Conservation (phyloP, 2,797 vertebrate species). For the Rhinogobio ventralis region DNA sequence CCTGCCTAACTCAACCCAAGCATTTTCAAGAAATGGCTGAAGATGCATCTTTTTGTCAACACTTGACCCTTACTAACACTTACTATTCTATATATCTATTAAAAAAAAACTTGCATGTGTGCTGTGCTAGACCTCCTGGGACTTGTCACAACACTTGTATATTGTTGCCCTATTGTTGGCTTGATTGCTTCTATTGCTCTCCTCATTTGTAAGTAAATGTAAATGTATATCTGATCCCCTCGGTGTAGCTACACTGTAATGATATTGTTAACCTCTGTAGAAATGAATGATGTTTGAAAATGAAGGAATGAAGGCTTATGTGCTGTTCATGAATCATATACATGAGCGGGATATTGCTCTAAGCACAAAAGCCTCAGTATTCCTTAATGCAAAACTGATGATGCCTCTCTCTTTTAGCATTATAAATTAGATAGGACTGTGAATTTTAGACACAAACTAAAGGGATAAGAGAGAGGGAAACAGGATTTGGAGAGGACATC, state of each 20-base stretch:
- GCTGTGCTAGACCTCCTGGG: neutral
- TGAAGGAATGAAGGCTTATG: neutral
- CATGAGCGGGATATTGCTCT: neutral
- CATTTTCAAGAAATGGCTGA: neutral
- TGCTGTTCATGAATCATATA: slow-evolving; percentile 25
- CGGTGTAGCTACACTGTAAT: neutral
- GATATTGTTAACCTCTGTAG: slow-evolving; percentile 6
- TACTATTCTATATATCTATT: too few species aligned
- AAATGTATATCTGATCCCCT: neutral
- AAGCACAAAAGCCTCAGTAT: slow-evolving; percentile 12
- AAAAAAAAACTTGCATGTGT: neutral
- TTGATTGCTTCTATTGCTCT: neutral
- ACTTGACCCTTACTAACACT: neutral
- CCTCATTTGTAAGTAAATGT: neutral
- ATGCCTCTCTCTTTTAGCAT: neutral
- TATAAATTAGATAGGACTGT: neutral
- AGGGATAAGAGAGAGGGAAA: neutral
- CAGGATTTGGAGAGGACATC: neutral
- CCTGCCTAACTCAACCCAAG: neutral
- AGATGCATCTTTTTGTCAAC: neutral
- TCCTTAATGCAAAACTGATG: slow-evolving; percentile 27
- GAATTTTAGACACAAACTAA: neutral
- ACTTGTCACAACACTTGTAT: neutral
- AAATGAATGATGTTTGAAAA: neutral
- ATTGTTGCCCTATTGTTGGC: neutral